A percentile compares a stretch with the other conserved stretches of the same genome.
Conservation (phyloP, 2,888 invertebrate species). For the Pheosia gnoma region DNA sequence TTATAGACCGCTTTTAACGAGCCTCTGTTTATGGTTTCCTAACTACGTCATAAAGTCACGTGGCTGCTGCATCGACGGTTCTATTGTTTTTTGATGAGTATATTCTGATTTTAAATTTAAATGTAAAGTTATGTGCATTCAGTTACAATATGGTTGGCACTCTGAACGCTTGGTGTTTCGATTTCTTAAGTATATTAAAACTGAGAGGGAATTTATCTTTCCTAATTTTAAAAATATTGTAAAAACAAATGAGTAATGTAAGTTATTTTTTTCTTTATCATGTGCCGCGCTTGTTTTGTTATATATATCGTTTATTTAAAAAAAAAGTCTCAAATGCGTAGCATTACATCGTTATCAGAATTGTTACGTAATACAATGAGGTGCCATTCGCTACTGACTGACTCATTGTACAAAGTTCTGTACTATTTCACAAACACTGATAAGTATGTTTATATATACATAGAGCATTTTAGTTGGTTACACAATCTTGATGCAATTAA, state of each 20-base stretch:
- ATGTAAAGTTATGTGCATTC: constrained; percentile 17
- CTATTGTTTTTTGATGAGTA: constrained; percentile 10
- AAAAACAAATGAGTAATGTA: too few relatives aligned
- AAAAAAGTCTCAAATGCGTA: neutral
- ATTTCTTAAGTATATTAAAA: too few relatives aligned
- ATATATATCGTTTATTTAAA: neutral
- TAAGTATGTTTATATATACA: constrained; percentile 44
- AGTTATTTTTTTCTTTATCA: too few relatives aligned
- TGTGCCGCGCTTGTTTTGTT: too few relatives aligned
- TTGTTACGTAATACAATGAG: constrained; percentile 34
- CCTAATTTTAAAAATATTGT: too few relatives aligned
- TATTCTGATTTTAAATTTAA: constrained; percentile 2
- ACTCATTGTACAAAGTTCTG: constrained; percentile 50
- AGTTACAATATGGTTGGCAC: constrained; percentile 10
- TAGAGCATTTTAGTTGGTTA: constrained; percentile 40
- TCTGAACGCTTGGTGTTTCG: neutral
- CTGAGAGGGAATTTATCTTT: too few relatives aligned
- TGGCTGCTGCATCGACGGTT: constrained; percentile 13
- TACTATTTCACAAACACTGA: constrained; percentile 37
- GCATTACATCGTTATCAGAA: constrained; percentile 34
- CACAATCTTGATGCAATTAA: constrained; percentile 24
- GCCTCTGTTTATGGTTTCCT: constrained; percentile 13
- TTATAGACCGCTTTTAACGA: constrained; percentile 20
- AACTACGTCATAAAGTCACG: constrained; percentile 18
- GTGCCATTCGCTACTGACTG: constrained; percentile 42